A percentile compares a stretch with the other conserved stretches of the same genome.
These are phyloP conservation scores for Nansenia antarctica DNA, from an alignment of 2,113 vertebrate genomes.

Conservation along the genomic window DNA sequence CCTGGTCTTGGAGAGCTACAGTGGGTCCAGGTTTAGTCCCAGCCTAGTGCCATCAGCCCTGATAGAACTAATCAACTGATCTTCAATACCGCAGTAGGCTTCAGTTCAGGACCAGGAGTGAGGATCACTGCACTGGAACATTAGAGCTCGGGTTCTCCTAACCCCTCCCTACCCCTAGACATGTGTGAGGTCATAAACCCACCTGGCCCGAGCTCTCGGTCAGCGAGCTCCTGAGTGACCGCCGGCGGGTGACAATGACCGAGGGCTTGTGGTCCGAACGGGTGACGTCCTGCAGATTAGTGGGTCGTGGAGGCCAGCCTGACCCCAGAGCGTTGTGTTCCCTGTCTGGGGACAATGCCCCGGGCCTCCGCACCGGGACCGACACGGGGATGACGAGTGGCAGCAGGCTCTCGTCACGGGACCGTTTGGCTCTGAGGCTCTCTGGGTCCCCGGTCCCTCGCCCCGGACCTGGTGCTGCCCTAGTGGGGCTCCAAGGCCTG, in stretches of 20 bases:
- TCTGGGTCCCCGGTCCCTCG: slow-evolving; percentile 38
- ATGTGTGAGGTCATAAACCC: not conserved
- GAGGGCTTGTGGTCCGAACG: slow-evolving; percentile 84
- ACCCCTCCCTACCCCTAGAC: not conserved
- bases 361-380: slow-evolving; percentile 87
- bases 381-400: slow-evolving; percentile 97
- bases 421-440: slow-evolving; percentile 68
- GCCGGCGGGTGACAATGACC: slow-evolving; percentile 91
- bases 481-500: slow-evolving; percentile 69
- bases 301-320: slow-evolving; percentile 67
- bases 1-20: no score
- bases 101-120: no score
- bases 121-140: no score
- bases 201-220: slow-evolving; percentile 85
- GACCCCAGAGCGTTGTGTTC: slow-evolving; percentile 69
- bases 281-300: slow-evolving; percentile 69
- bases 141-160: no score
- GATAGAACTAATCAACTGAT: no score
- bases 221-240: slow-evolving; percentile 82
- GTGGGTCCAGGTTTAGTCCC: no score
- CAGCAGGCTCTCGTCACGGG: slow-evolving; percentile 83
- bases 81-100: no score
- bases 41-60: no score
- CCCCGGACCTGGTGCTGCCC: slow-evolving; percentile 21
- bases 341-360: slow-evolving; percentile 69